Conservation (phyloP, 2,113 vertebrate genomes). For the Vimba vimba region DNA sequence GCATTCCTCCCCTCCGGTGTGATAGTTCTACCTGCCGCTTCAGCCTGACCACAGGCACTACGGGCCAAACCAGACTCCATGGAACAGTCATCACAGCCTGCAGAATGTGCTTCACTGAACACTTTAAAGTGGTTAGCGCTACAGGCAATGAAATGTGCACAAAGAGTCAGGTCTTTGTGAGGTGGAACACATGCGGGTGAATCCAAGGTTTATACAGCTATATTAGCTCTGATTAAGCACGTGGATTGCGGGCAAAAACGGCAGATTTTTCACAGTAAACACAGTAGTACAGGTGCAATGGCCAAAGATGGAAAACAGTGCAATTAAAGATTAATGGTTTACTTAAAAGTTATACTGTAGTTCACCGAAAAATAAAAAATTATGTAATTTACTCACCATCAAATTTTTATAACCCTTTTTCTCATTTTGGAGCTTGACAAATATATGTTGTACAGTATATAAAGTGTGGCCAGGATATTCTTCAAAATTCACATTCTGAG, state of each 20-base stretch:
- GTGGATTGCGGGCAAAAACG: slow-evolving; percentile 7
- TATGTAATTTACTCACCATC: background rate
- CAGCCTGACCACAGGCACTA: slow-evolving; percentile 48
- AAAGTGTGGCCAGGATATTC: background rate
- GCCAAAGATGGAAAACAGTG: background rate
- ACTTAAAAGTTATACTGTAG: no score
- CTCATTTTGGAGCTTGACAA: background rate
- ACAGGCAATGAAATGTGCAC: slow-evolving; percentile 55
- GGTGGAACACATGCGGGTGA: slow-evolving; percentile 37
- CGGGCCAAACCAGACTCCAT: slow-evolving; percentile 50
- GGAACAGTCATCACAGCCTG: slow-evolving; percentile 43
- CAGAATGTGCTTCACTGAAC: slow-evolving; percentile 33
- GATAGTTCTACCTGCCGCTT: slow-evolving; percentile 54
- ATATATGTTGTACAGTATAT: background rate
- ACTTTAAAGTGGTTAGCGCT: slow-evolving; percentile 54
- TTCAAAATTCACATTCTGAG: background rate
- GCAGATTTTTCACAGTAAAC: slow-evolving; percentile 21
- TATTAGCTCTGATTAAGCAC: slow-evolving; percentile 38
- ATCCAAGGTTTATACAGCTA: slow-evolving; percentile 46
- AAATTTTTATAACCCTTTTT: background rate
- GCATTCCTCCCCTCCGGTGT: slow-evolving; percentile 55
- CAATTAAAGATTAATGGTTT: no score
- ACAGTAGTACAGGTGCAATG: slow-evolving; percentile 34
- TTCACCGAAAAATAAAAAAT: background rate
- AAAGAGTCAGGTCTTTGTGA: slow-evolving; percentile 43